Base-by-base conservation (phyloP, 2,888 invertebrate species). In the Drosophila barbarae region DNA sequence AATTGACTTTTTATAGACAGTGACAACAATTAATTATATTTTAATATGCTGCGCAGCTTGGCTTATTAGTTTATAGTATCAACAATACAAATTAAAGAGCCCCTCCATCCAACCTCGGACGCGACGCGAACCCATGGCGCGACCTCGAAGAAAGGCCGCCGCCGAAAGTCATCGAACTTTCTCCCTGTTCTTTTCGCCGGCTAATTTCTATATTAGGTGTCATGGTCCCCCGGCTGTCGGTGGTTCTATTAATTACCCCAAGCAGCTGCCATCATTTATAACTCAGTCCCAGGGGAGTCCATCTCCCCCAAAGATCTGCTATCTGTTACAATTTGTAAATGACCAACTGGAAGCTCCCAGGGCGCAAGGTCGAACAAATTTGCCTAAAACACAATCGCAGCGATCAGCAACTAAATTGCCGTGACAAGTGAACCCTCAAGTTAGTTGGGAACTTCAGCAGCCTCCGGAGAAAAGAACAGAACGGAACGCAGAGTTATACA, bases 21-120 rank as follows among this genome's bases (percentile, higher is more conserved):
- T 80, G 80, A 84, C 81, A 84, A 84, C 84, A 82, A 81, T 81
- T 81, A 81, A 81, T 81, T 81, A 83, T 79, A 72, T 74, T 79
- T 81, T 81, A 77, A 84, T 80, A 81, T 81, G 76, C 78, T 68
- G 69, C 60, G 67, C 58, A 67, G 51, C 67, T 58, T 39, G 58
- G 78, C 76, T 81, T 84, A 77, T 77, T 84, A 77, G 84, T 81
- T 84, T 75, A 81, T 72, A 70, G 84, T 81, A 76, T 81, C 79
- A 84, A 81, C 82, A 81, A 73, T 72, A 71, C 79, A 55, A 78
- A 61, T 74, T 70, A 71, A 73, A 79, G 69, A 69, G 53, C 69
- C 55, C 57, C 51, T 42, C 42, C 38, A 64, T 41, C 47, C 18
- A 13, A 44, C 13, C 13, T 21, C 30, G 34, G 53, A 55, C 51